Evolutionary conservation across 2,797 vertebrate genomes (phyloP).

Genomic region (Threskiornis aethiopicus): DNA sequence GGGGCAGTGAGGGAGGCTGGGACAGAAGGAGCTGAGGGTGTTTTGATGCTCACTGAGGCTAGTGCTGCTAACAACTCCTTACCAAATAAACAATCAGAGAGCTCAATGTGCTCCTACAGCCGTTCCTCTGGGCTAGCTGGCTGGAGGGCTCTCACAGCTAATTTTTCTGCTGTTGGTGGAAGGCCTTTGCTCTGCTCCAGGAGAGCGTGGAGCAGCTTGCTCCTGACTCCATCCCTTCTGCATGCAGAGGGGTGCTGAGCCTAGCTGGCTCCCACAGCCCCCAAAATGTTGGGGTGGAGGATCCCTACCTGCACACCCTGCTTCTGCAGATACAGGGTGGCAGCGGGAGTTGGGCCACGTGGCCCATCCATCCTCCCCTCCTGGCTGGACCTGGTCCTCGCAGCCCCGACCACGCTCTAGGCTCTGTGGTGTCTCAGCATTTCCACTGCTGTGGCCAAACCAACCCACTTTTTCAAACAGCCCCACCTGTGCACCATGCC

Average conservation of each 20-base stretch:
- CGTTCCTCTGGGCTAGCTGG: neutral
- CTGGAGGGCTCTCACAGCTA: neutral
- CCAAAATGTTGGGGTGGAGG: neutral
- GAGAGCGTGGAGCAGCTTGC: neutral
- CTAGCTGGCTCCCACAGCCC: neutral
- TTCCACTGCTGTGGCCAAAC: neutral
- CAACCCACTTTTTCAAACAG: neutral
- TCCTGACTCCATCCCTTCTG: accelerated
- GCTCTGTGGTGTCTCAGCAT: accelerated
- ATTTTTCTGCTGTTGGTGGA: neutral
- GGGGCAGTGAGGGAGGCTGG: neutral
- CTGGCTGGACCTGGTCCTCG: neutral
- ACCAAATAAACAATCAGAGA: neutral
- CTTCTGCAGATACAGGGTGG: neutral
- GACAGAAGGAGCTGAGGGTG: neutral
- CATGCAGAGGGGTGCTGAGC: neutral
- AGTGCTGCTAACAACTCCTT: neutral
- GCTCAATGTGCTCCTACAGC: neutral
- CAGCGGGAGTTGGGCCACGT: accelerated
- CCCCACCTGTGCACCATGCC: accelerated
- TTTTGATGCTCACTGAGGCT: neutral
- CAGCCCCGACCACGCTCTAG: neutral
- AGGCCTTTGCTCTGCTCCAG: neutral
- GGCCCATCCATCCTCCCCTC: neutral
- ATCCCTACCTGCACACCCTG: neutral